Percentiles rank a stretch among this genome's conserved stretches.
These are phyloP conservation scores for Presbytis comata DNA, from an alignment of 2,797 vertebrate species.

Conservation along the genomic window DNA sequence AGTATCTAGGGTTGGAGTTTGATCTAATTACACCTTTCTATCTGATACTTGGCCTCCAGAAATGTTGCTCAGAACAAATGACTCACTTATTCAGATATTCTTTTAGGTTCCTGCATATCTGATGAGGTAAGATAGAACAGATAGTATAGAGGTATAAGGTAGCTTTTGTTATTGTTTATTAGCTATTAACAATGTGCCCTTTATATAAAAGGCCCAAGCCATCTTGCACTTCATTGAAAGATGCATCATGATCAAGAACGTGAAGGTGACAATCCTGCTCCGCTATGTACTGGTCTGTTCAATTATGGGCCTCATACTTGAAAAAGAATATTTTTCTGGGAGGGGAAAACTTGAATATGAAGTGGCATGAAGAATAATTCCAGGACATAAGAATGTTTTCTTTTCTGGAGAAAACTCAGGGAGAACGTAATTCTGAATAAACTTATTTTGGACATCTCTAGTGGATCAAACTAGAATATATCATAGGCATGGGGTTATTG, in stretches of 20 bases:
- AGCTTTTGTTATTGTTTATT: neutral
- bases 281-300: neutral
- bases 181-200: neutral
- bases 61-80: neutral
- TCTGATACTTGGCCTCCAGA: neutral
- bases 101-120: neutral
- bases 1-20: neutral
- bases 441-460: neutral
- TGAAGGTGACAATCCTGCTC: neutral
- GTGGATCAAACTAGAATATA: neutral
- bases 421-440: neutral
- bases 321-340: neutral
- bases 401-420: neutral
- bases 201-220: neutral
- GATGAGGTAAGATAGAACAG: neutral
- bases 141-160: neutral
- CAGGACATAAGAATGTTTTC: neutral
- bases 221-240: neutral
- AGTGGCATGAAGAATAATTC: neutral
- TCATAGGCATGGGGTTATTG: neutral
- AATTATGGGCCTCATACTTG: neutral
- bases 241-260: neutral
- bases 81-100: neutral
- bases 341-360: neutral
- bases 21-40: neutral